phyloP scores from a whole-genome alignment of 2,113 vertebrate genomes.

The Typhlomys cinereus region DNA sequence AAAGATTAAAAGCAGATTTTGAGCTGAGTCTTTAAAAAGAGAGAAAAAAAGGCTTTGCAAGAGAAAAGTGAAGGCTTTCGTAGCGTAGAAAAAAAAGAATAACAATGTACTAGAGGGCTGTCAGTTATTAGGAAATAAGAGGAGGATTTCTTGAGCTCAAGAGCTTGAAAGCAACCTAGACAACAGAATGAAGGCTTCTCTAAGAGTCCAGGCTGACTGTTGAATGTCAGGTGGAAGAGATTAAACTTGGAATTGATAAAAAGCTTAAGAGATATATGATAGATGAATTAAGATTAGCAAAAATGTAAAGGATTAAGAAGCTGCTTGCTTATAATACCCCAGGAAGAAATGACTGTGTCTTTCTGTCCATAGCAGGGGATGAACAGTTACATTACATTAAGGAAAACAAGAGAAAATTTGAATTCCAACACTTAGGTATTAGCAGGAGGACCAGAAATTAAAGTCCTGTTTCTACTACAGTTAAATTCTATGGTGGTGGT shows the following conservation, averaged over 20 bases:
- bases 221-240: neutral
- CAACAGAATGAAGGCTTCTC: no score
- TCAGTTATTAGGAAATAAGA: neutral
- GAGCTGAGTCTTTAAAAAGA: neutral
- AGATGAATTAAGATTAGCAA: neutral
- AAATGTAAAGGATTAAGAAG: conserved; percentile 25
- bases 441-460: no score
- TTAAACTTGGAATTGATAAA: neutral
- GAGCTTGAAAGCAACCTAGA: neutral
- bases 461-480: no score
- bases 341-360: no score
- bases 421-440: no score
- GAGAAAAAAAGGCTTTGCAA: neutral
- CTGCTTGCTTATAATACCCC: no score
- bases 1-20: conserved; percentile 14
- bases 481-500: no score
- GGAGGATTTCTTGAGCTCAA: neutral
- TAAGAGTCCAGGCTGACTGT: neutral
- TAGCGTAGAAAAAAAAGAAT: neutral
- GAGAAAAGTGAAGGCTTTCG: neutral
- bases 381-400: no score
- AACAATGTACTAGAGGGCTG: neutral
- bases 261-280: conserved; percentile 35
- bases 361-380: neutral
- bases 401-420: no score